Evolutionary conservation across 2,888 invertebrate species (phyloP).

Genomic region (Calameuta filiformis): DNA sequence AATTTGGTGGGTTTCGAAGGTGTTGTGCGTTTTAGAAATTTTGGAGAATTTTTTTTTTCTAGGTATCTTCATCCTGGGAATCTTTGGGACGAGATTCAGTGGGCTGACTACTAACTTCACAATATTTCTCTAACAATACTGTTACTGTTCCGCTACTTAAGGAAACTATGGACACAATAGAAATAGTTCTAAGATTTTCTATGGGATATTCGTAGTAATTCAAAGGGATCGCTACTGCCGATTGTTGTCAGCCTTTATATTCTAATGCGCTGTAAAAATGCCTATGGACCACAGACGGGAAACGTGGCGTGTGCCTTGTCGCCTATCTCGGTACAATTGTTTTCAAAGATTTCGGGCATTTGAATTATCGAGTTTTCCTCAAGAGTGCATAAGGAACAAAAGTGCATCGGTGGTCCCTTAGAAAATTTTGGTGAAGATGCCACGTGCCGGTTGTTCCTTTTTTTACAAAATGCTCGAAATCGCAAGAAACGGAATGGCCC

Average conservation of each 20-base stretch:
- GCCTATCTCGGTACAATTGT: background rate
- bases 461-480: background rate
- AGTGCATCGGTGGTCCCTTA: background rate
- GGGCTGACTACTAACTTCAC: background rate
- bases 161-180: constrained; percentile 38
- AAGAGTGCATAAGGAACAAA: background rate
- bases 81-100: background rate
- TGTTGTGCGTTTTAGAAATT: background rate
- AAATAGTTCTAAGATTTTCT: constrained; percentile 20
- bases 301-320: constrained; percentile 1
- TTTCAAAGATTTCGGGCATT: background rate
- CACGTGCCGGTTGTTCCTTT: background rate
- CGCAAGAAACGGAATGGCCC: background rate
- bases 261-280: constrained; percentile 22
- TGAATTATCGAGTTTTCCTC: background rate
- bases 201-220: constrained; percentile 24
- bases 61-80: background rate
- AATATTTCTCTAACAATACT: constrained; percentile 38
- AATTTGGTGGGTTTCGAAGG: background rate
- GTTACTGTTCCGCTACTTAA: constrained; percentile 42
- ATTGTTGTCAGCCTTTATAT: constrained; percentile 27
- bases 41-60: background rate
- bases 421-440: background rate
- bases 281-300: constrained; percentile 8
- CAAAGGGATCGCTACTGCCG: constrained; percentile 24